A percentile compares a stretch with the other conserved stretches of the same genome.
These are phyloP conservation scores for Plecotus auritus DNA, from an alignment of 2,113 vertebrate genomes.

Conservation along the genomic window DNA sequence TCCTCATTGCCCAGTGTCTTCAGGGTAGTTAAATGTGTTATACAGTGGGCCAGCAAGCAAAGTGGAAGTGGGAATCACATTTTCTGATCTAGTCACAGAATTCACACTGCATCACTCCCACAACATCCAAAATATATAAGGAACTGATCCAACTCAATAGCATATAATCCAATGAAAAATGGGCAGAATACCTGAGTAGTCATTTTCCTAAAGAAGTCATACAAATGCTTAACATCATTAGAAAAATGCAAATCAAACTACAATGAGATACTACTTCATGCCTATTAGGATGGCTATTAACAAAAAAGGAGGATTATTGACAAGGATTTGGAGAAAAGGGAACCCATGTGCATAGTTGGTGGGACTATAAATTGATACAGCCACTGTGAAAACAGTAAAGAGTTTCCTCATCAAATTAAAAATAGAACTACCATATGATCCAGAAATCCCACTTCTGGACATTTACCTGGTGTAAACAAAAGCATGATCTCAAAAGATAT, in stretches of 20 bases:
- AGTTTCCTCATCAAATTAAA: neutral
- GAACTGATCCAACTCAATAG: neutral
- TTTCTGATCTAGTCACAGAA: neutral
- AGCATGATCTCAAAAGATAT: neutral
- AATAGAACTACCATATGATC: neutral
- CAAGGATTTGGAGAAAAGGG: neutral
- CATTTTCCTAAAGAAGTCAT: neutral
- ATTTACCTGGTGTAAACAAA: neutral
- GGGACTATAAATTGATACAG: neutral
- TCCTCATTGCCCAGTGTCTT: neutral
- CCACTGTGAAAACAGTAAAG: neutral
- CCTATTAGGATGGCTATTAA: neutral
- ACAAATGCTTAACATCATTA: neutral
- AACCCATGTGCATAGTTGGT: neutral
- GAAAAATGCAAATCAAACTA: neutral
- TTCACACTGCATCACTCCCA: neutral
- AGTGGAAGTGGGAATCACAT: neutral
- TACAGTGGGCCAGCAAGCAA: neutral
- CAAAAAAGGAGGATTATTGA: neutral
- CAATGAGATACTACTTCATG: neutral
- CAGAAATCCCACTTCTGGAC: neutral
- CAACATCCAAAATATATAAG: neutral
- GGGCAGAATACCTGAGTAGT: neutral
- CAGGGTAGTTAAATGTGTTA: neutral
- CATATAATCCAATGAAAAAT: neutral